Percentiles rank a stretch among this genome's conserved stretches.
phyloP scores from a whole-genome alignment of 2,888 invertebrate genomes.

The Ophraella communa region DNA sequence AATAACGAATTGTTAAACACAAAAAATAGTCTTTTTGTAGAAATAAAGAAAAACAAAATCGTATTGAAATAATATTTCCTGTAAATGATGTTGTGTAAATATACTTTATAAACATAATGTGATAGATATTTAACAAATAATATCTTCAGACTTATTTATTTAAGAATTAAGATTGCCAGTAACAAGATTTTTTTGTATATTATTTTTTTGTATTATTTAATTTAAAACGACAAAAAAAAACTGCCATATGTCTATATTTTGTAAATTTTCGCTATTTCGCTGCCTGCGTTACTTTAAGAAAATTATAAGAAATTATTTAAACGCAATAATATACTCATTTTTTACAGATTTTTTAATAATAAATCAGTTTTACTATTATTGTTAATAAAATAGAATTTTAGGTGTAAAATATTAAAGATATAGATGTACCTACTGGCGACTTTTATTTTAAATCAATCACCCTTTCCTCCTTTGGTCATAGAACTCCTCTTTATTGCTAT shows the following conservation, averaged over 20 bases:
- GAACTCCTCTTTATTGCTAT: no score
- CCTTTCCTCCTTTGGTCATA: no score
- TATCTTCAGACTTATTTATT: slow-evolving; percentile 35
- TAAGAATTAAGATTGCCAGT: slow-evolving; percentile 35
- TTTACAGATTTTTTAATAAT: slow-evolving; percentile 2
- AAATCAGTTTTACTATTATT: slow-evolving; percentile 5
- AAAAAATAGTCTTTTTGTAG: slow-evolving; percentile 16
- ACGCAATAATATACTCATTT: slow-evolving; percentile 20
- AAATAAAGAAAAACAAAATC: slow-evolving; percentile 1
- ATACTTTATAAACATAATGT: slow-evolving; percentile 35
- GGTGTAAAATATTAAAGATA: slow-evolving; percentile 19
- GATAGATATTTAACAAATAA: slow-evolving; percentile 31
- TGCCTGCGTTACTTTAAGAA: slow-evolving; percentile 1
- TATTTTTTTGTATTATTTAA: slow-evolving; percentile 33
- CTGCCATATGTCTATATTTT: slow-evolving; percentile 30
- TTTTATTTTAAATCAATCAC: not conserved
- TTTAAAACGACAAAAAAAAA: slow-evolving; percentile 24
- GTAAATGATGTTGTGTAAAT: no score
- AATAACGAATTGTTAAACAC: not conserved
- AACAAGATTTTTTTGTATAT: slow-evolving; percentile 29
- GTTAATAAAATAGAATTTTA: slow-evolving; percentile 1
- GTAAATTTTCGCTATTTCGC: slow-evolving; percentile 7
- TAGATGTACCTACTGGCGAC: slow-evolving; percentile 6
- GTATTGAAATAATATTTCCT: no score
- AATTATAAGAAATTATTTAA: slow-evolving; percentile 11